These are phyloP conservation scores for Hipposideros armiger DNA, from an alignment of 2,113 vertebrate genomes.

Conservation along the genomic window DNA sequence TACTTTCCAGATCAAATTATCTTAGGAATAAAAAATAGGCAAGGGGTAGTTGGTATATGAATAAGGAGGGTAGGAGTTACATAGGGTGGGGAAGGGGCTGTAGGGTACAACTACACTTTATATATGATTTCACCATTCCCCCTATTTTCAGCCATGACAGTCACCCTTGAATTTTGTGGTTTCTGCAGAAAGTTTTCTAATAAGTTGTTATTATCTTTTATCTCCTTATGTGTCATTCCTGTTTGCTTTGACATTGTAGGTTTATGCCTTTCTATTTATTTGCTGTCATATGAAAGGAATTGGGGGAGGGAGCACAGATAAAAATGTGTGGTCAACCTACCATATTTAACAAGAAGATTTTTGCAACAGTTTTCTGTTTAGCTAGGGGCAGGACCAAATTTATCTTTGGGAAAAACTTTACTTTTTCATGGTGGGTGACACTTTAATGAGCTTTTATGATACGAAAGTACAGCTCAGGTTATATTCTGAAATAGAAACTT, in stretches of 20 bases:
- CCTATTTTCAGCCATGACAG: background rate
- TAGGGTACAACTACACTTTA: background rate
- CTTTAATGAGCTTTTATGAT: background rate
- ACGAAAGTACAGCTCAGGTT: background rate
- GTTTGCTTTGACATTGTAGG: background rate
- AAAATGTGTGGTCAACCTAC: background rate
- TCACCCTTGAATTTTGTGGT: background rate
- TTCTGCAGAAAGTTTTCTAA: background rate
- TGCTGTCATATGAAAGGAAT: background rate
- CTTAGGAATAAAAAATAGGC: background rate
- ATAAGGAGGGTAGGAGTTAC: background rate
- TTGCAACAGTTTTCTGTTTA: background rate
- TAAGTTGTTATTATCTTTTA: background rate
- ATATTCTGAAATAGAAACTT: slow-evolving; percentile 27
- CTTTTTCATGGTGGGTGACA: background rate
- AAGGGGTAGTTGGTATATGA: background rate
- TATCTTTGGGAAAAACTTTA: background rate
- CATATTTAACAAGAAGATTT: background rate
- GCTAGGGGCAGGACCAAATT: background rate
- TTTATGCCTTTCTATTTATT: slow-evolving; percentile 9
- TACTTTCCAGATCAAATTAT: background rate
- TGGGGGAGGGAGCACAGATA: background rate
- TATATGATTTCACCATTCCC: background rate
- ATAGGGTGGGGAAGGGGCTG: background rate
- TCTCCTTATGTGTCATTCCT: background rate